Base-by-base conservation (phyloP, 2,797 vertebrate genomes). In the Enteromius viviparus region DNA sequence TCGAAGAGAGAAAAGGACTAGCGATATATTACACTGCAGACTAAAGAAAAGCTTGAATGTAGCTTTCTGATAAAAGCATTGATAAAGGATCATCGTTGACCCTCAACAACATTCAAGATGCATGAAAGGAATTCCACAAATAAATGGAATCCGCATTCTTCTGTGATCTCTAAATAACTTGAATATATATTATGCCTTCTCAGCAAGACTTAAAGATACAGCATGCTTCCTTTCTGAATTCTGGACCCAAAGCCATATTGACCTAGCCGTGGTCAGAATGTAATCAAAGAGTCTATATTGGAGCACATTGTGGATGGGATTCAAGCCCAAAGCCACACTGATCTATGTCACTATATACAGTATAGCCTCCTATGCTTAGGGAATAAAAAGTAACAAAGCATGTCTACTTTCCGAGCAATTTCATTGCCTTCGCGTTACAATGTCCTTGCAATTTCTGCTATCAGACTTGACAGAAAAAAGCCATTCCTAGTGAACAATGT, bases 401-500 rank as follows among this genome's bases (percentile, higher is more conserved):
- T 37, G 6, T 37, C 14, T 76, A 55, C 47, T 66, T 82, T 76
- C 45, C 32, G 72, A 68, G 72, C 47, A 12, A 45, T 82, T 76
- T 68, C 49, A 76, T 21, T 53, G 71, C 71, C 32, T 82, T 75
- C 6, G 15, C 65, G 45, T 53, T 53, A 79, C 45, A 68, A 68
- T 21, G 62, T 76, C 47, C 71, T 34, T 68, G 72, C 34, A 55
- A 76, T 82, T 75, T 82, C 64, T 68, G 47, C 72, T 82, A 66
- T 76, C 72, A 45, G 58, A 68, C 60, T 42, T 55, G 49, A 40
- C 21, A 68, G 69, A 76, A 68, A 76, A 74, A 82, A 76, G 45
- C 47, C n/a, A 62, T 72, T 72, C 12, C 71, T 82, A 32, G 58
- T 3, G 72, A 76, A 82, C 81, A 82, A 82, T 82, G 81, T 80